Evolutionary conservation across 2,113 vertebrate genomes (phyloP), one percentile per base, ranked within the genome.

Genomic region (Trinectes maculatus): DNA sequence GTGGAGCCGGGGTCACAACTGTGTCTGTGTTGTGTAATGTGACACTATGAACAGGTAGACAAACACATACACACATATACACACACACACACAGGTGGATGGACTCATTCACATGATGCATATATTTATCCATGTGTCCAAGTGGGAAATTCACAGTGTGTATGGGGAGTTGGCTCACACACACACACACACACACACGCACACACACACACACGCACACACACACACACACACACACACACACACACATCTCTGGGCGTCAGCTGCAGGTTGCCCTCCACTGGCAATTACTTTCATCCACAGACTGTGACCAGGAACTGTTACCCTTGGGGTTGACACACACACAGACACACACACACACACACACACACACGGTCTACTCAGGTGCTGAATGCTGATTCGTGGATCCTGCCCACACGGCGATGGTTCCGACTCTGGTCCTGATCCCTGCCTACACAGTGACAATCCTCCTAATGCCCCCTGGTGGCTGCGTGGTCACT

Each of bases 261-360:
- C 80, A 85, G 86, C 76, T 85, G 87, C 80, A 89, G 82, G 87
- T 83, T 73, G 80, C 79, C 84, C 77, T 88, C 77, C 77, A 85
- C 83, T 89, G 77, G 71, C 85, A 91, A 89, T 90, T 84, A 90
- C 87, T 85, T 82, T 86, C 76, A 85, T 86, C 89, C 84, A 83
- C 80, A 72, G 76, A 89, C 82, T 87, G 86, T 85, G 88, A 88
- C 85, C 85, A 77, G 81, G 71, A 85, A 82, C 63, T 71, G 63
- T 73, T 78, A 76, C 83, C 78, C 61, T 52, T 83, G 54, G 61
- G 81, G 65, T 58, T 62, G 64, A 34, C 22, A 34, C 36, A 22
- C 53, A 21, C 40, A 64, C 48, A 47, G 65, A 56, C 64, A 48
- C 49, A 22, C 11, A 11, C 43, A 10, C 61, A 33, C 67, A 40